These are phyloP conservation scores for Sphyrna mokarran DNA, from an alignment of 2,113 vertebrate species.

Conservation along the genomic window DNA sequence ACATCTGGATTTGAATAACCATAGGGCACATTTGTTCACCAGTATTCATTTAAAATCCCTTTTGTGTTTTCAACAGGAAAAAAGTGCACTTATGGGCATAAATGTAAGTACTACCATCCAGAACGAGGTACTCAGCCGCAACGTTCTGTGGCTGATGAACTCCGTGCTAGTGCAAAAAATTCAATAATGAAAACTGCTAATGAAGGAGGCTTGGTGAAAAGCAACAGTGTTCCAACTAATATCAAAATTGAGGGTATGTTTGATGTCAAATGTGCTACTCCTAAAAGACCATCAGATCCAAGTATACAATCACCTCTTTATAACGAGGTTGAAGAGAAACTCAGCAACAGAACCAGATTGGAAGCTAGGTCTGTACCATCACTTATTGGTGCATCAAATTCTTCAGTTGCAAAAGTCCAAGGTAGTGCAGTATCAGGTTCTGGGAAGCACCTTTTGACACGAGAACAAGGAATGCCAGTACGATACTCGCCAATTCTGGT, in stretches of 20 bases:
- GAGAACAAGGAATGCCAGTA: conserved; percentile 71
- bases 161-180: conserved; percentile 87
- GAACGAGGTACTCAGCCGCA: conserved; percentile 92
- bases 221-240: conserved; percentile 86
- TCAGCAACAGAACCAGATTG: conserved; percentile 75
- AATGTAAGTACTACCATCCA: conserved; percentile 96
- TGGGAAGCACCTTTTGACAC: conserved; percentile 65
- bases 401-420: conserved; percentile 65
- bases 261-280: conserved; percentile 64
- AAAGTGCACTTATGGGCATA: conserved; percentile 97
- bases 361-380: conserved; percentile 76
- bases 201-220: conserved; percentile 82
- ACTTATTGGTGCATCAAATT: conserved; percentile 59
- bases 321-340: conserved; percentile 87
- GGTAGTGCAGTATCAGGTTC: conserved; percentile 64
- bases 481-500: conserved; percentile 64
- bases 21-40: neutral
- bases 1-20: neutral
- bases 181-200: conserved; percentile 70
- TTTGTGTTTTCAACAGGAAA: conserved; percentile 63
- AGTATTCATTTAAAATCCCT: neutral
- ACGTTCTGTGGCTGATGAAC: conserved; percentile 88
- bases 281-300: conserved; percentile 87
- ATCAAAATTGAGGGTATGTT: conserved; percentile 62
- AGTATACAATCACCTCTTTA: conserved; percentile 81